Conservation (phyloP, 2,888 invertebrate genomes). For the Helobdella robusta region DNA sequence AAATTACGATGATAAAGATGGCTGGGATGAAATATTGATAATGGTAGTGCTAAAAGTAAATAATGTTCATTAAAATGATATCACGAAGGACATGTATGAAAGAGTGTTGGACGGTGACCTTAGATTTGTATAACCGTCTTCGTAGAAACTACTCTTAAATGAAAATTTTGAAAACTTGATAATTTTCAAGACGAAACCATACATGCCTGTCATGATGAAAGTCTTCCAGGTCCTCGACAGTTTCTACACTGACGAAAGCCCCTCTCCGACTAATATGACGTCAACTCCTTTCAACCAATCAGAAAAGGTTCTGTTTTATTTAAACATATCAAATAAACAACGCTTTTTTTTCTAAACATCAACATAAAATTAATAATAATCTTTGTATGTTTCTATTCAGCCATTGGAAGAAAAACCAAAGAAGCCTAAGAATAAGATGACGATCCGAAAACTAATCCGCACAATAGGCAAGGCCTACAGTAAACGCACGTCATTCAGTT, state of each 20-base stretch:
- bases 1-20: no score
- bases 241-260: neutral
- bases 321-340: neutral
- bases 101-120: no score
- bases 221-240: conserved; percentile 7
- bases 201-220: conserved; percentile 17
- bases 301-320: neutral
- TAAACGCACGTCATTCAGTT: no score
- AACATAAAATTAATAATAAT: neutral
- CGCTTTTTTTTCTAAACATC: neutral
- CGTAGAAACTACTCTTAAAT: no score
- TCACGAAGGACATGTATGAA: no score
- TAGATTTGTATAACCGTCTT: no score
- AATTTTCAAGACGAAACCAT: no score
- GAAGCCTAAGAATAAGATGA: conserved; percentile 10
- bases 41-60: no score
- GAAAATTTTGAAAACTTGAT: no score
- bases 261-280: neutral
- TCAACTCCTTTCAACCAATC: neutral
- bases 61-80: no score
- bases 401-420: neutral
- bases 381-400: neutral
- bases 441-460: conserved; percentile 14
- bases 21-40: no score
- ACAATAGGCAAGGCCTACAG: conserved; percentile 22